Evolutionary conservation across 2,888 invertebrate genomes (phyloP), one percentile per base, ranked within the genome.

Genomic region (Mactromeris polynyma): DNA sequence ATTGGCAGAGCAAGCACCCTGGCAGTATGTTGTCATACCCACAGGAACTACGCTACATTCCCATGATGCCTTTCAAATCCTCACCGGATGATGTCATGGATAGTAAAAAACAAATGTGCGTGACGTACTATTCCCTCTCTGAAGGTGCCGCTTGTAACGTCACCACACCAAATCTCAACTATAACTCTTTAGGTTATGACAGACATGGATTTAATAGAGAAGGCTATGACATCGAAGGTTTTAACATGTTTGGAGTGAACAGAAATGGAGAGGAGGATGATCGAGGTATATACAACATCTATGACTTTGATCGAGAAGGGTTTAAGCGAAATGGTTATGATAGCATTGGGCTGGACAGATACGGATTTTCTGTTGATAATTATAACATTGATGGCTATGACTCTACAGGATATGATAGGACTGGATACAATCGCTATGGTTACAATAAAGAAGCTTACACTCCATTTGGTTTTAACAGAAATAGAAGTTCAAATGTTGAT

Each of bases 351-450:
- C 95, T 94, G 90, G 95, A 95, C 85, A 89, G 94, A 77, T 93
- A 92, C 89, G 96, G 96, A 58, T 96, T 95, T 90, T 94, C 92
- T 86, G 90, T 92, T 58, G 95, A 96, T 89, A 93, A 94, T 11
- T 96, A 94, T 86, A 96, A 96, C 85, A 73, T 95, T 78, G 96
- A 96, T 94, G 96, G 96, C 0, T 96, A 96, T 91, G 95, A 96
- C 92, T 88, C 92, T 19, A 69, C 89, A 21, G 96, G 96, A 0
- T 96, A 93, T 92, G 96, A 96, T 79, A 89, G 93, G 80, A 93
- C 91, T 21, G 96, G 96, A 1, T 96, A 94, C 87, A 94, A 96
- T 88, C 93, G 96, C 33, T 95, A 96, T 91, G 96, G 96, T 21
- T 96, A 95, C 93, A 94, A 96, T 78, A 93, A 91, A 58, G 93